Conservation (phyloP, 2,113 vertebrate species). For the Phylloscopus whistleri region DNA sequence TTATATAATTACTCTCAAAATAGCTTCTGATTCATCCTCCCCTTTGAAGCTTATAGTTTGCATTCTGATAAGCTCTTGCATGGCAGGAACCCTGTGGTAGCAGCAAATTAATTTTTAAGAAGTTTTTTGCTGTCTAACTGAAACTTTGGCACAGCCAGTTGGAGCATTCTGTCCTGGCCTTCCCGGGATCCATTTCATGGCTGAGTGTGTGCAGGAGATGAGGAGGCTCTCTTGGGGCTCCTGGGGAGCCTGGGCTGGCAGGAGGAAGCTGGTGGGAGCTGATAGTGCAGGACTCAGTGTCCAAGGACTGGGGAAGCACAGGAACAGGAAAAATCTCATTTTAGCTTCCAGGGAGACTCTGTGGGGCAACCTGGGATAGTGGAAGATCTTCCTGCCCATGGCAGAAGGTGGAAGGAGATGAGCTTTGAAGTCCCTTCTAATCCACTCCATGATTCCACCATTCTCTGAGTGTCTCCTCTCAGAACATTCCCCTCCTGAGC, state of each 20-base stretch:
- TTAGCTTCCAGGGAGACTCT: neutral
- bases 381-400: neutral
- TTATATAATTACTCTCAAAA: slow-evolving; percentile 70
- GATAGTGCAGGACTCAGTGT: neutral
- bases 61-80: slow-evolving; percentile 36
- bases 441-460: neutral
- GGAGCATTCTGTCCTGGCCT: neutral
- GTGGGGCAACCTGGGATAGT: neutral
- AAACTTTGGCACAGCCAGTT: neutral
- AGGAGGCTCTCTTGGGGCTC: neutral
- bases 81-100: slow-evolving; percentile 42
- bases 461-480: neutral
- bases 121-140: neutral
- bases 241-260: neutral
- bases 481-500: neutral
- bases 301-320: neutral
- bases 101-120: slow-evolving; percentile 58
- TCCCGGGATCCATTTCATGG: neutral
- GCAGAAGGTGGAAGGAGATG: neutral
- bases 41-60: slow-evolving; percentile 66
- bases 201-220: neutral
- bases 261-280: neutral
- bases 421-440: neutral
- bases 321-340: neutral
- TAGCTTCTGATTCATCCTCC: slow-evolving; percentile 60